Conservation (phyloP, 64 coral and sea anemone species). For the Montipora capricornis region DNA sequence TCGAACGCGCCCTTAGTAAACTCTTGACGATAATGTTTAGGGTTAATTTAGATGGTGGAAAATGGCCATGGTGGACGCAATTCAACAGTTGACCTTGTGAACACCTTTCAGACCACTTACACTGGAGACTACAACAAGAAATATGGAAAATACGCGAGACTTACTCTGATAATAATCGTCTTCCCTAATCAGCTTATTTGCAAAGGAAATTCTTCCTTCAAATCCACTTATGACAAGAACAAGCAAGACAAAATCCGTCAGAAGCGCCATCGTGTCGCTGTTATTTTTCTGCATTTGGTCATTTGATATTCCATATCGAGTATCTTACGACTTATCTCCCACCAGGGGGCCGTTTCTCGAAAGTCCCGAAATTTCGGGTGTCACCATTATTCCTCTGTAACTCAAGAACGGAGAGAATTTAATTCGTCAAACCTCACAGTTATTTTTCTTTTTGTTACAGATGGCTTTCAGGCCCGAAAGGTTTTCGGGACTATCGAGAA, state of each 20-base stretch:
- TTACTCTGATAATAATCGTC: slow-evolving; percentile 32
- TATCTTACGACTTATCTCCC: neutral
- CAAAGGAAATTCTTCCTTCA: neutral
- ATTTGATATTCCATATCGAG: neutral
- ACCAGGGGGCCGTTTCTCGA: no score
- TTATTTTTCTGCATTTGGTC: neutral
- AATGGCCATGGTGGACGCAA: neutral
- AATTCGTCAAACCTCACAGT: no score
- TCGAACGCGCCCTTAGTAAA: no score
- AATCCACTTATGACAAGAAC: neutral
- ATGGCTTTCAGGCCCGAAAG: no score
- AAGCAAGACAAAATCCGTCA: neutral
- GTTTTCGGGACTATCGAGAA: no score
- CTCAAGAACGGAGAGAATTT: no score
- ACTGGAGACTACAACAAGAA: neutral
- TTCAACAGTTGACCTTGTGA: neutral
- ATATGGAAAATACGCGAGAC: neutral
- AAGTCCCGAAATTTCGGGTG: no score
- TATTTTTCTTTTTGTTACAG: no score
- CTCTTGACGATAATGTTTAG: no score
- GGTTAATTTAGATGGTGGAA: no score
- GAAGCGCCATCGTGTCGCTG: neutral
- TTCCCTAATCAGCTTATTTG: neutral
- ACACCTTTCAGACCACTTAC: neutral
- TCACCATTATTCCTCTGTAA: no score